Base-by-base conservation (phyloP, 2,888 invertebrate species). In the Lysandra coridon region DNA sequence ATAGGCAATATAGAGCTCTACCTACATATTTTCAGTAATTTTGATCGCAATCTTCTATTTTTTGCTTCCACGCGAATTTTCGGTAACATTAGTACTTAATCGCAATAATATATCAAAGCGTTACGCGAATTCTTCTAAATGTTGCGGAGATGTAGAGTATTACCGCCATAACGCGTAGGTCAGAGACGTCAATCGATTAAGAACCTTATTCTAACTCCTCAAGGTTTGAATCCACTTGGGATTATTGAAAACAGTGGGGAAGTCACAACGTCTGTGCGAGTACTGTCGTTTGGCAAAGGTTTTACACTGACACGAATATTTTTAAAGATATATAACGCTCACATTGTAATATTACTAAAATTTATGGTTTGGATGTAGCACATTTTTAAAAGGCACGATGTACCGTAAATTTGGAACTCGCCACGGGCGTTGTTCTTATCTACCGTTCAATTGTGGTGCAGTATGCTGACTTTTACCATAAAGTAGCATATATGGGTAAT, bases 201-300 rank as follows among this genome's bases (percentile, higher is more conserved):
- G 40, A 78, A 78, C 80, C 75, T 81, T 83, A 80, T 49, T 0
- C 0, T 4, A 0, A 23, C 4, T 1, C 0, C 17, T 69, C 82
- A 80, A 78, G 80, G 82, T 77, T 14, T 78, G 75, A 80, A 78
- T 37, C 79, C 64, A 74, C 17, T 73, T 77, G 69, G n/a, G n/a
- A 37, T 23, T 62, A 17, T 53, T 7, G 14, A 78, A 60, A 80
- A 76, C 76, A 79, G 82, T 82, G 80, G 78, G 81, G 80, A 82
- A 82, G 82, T 84, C 83, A 83, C 84, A 82, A 84, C 82, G 84
- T 86, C 83, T 84, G 84, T 81, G 77, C 78, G 73, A 57, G 82
- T 84, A 83, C 81, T 81, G 80, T 83, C 85, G 81, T 78, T 74
- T 78, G 80, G 81, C 73, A 80, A 81, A 82, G 79, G 76, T 74